Evolutionary conservation across 92 coral and sea anemone genomes (phyloP).

Genomic region (Siderastrea radians): DNA sequence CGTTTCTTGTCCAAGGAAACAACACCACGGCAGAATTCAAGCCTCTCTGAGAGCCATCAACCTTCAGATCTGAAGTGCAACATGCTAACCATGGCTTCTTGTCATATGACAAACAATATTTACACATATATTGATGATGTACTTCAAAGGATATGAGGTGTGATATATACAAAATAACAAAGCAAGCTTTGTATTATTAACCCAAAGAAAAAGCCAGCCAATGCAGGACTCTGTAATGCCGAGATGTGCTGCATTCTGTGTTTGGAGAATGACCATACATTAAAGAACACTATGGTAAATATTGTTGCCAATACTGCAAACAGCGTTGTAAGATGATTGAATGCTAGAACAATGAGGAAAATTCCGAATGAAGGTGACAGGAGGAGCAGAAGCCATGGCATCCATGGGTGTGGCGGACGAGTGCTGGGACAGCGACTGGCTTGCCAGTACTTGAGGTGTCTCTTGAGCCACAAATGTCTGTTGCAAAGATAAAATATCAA

Average conservation of each 20-base stretch:
- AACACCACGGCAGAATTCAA: too few species aligned
- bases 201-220: slow-evolving; percentile 92
- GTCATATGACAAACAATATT: too few species aligned
- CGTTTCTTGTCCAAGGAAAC: too few species aligned
- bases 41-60: too few species aligned
- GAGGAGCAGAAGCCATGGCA: slow-evolving; percentile 83
- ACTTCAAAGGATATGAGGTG: slow-evolving; percentile 92
- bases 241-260: slow-evolving; percentile 91
- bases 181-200: slow-evolving; percentile 80
- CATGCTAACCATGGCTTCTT: too few species aligned
- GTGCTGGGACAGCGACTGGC: slow-evolving; percentile 74
- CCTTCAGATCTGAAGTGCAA: too few species aligned
- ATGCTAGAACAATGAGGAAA: slow-evolving; percentile 49
- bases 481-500: background rate
- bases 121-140: background rate
- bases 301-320: slow-evolving; percentile 53
- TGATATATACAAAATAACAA: slow-evolving; percentile 71
- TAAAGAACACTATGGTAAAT: slow-evolving; percentile 40
- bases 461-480: slow-evolving; percentile 82
- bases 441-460: slow-evolving; percentile 83
- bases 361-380: slow-evolving; percentile 68
- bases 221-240: slow-evolving; percentile 84
- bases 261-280: slow-evolving; percentile 72
- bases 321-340: slow-evolving; percentile 53
- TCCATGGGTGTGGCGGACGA: slow-evolving; percentile 78